Conservation (phyloP, 2,113 vertebrate genomes). For the Malurus elegans region DNA sequence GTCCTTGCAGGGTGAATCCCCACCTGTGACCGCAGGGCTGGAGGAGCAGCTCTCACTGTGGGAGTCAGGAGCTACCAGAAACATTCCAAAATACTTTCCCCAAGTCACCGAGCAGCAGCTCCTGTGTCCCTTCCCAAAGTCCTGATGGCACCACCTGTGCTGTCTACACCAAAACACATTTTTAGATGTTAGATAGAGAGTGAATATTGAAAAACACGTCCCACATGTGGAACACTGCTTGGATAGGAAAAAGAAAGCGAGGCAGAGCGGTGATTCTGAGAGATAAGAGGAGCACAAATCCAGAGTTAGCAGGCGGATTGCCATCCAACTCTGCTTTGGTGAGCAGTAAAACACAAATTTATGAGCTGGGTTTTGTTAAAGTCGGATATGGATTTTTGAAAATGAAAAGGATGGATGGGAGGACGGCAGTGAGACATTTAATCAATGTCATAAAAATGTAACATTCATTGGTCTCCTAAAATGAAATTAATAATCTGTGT, state of each 20-base stretch:
- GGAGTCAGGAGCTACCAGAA: not conserved
- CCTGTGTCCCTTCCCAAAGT: not conserved
- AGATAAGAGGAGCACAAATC: not conserved
- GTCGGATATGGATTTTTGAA: conserved; percentile 75
- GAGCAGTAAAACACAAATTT: conserved; percentile 73
- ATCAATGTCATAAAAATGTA: conserved; percentile 86
- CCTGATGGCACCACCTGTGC: not conserved
- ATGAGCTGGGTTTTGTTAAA: conserved; percentile 75
- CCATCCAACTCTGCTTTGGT: conserved; percentile 22
- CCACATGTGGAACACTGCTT: not conserved
- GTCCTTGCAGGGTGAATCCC: not conserved
- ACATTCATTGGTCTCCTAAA: conserved; percentile 84
- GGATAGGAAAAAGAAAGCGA: not conserved
- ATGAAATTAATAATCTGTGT: conserved; percentile 86
- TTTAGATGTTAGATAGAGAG: not conserved
- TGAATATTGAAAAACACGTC: not conserved
- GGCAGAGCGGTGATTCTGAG: not conserved
- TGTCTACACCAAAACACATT: not conserved
- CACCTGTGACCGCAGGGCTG: accelerated
- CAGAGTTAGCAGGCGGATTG: not conserved
- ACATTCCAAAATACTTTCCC: not conserved
- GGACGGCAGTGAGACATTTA: conserved; percentile 73
- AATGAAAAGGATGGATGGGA: conserved; percentile 78
- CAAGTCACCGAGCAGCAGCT: not conserved
- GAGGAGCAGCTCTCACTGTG: not conserved